These are phyloP conservation scores for Hirtodrosophila histrioides DNA, from an alignment of 2,888 invertebrate genomes.

Conservation along the genomic window DNA sequence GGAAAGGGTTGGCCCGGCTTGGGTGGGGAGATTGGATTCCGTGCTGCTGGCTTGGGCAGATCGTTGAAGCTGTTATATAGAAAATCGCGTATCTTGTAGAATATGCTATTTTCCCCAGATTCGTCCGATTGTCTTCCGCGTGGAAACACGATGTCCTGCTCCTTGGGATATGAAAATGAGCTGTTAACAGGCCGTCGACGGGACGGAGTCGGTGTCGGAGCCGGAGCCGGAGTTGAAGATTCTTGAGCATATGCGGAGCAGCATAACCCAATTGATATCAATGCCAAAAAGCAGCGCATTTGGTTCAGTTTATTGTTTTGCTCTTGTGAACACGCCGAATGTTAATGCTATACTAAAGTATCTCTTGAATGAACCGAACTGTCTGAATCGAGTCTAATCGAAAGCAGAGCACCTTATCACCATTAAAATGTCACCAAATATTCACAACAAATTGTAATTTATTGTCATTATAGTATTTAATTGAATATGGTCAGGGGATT, in stretches of 20 bases:
- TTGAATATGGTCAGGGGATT: conserved; percentile 62
- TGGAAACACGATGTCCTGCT: conserved; percentile 57
- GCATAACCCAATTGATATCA: conserved; percentile 34
- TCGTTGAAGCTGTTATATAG: not conserved
- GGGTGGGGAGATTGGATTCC: conserved; percentile 10
- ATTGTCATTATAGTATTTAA: conserved; percentile 27
- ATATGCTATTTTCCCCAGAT: not conserved
- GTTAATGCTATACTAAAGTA: conserved; percentile 55
- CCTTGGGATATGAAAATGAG: conserved; percentile 49
- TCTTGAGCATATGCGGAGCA: conserved; percentile 16
- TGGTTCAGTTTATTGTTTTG: conserved; percentile 6
- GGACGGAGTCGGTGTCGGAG: not conserved
- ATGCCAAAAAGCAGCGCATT: conserved; percentile 33
- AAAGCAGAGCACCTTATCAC: conserved; percentile 51
- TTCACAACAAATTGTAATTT: conserved; percentile 48
- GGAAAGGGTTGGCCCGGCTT: conserved; percentile 64
- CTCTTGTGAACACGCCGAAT: conserved; percentile 44
- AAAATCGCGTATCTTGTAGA: conserved; percentile 50
- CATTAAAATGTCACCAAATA: conserved; percentile 23
- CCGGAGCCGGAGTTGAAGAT: no score
- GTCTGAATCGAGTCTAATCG: conserved; percentile 17
- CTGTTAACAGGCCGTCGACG: not conserved
- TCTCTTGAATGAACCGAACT: conserved; percentile 9
- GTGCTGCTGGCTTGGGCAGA: conserved; percentile 36
- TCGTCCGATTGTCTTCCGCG: conserved; percentile 3